Evolutionary conservation across 2,113 vertebrate species (phyloP).

Genomic region (Chascanopsetta lugubris): DNA sequence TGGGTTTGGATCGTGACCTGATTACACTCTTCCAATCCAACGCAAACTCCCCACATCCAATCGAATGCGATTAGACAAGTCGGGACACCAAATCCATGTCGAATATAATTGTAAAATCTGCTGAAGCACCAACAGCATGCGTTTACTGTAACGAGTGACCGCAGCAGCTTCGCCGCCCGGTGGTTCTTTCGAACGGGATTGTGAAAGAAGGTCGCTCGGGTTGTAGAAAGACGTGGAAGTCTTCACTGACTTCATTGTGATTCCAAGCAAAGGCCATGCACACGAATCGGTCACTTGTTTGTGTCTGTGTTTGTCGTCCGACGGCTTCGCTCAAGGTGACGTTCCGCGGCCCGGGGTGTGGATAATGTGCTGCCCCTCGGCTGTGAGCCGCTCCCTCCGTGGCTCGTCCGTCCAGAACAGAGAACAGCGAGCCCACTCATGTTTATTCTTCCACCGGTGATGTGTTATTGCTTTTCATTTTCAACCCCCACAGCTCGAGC

Average conservation of each 20-base stretch:
- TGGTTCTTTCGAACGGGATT: too few species aligned
- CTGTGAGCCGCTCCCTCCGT: slow-evolving; percentile 6
- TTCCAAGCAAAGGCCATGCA: slow-evolving; percentile 36
- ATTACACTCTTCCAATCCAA: slow-evolving; percentile 9
- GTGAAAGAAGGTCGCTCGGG: neutral
- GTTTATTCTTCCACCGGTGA: neutral
- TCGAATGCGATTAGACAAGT: neutral
- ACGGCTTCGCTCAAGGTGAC: neutral
- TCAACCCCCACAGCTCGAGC: neutral
- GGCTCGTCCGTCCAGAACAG: slow-evolving; percentile 1
- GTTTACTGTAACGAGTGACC: too few species aligned
- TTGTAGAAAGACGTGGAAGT: too few species aligned
- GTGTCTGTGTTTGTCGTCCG: neutral
- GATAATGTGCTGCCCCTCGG: neutral
- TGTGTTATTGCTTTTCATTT: neutral
- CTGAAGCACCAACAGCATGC: neutral
- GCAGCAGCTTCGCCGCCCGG: too few species aligned
- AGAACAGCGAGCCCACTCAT: slow-evolving; percentile 19
- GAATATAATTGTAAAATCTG: neutral
- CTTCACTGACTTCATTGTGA: slow-evolving; percentile 74
- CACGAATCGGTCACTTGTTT: neutral
- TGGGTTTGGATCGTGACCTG: slow-evolving; percentile 11
- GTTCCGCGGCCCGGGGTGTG: slow-evolving; percentile 17
- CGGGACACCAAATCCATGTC: neutral
- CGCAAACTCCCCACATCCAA: neutral